Base-by-base conservation (phyloP, 2,888 invertebrate species). In the Eupithecia pulchellata region DNA sequence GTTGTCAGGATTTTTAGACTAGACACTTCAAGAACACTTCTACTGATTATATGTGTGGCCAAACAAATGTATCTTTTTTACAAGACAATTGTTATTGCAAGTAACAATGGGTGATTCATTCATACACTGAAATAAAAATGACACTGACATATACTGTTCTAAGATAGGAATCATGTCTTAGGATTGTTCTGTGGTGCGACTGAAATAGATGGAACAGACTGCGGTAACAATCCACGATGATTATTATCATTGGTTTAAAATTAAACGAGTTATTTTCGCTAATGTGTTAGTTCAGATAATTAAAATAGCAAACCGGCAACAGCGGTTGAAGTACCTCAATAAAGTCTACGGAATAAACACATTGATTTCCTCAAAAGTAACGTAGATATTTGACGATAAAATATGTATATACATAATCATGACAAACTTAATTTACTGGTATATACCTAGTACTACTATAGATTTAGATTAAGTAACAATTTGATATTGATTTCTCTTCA, bases 301-400 rank as follows among this genome's bases (percentile, higher is more conserved):
- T 52, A 52, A 52, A 52, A 52, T 52, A 25, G 52, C 52, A 52
- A 52, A 52, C 67, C 55, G 30, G 63, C n/a, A 61, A n/a, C 63
- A 36, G 61, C 17, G 66, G 34, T 69, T 68, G 68, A 27, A 64
- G n/a, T 61, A 62, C 62, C 39, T 74, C 74, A 68, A 75, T 74
- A 72, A 70, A 64, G 60, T 66, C 52, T 36, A 47, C 66, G 62
- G 25, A 52, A 52, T 52, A 52, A 74, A 77, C 69, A 74, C 63
- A 70, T 68, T 69, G 29, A 57, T 69, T 27, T 63, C 68, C 62
- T 69, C 64, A 68, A 72, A 75, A 60, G 65, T 63, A 47, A 30
- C 55, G 60, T 32, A 6, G n/a, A 34, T 34, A 20, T 25, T 61
- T 25, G 64, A 66, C 63, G 32, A 74, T 74, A 62, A 73, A 73